Percentiles rank a stretch among this genome's conserved stretches.
phyloP scores from a whole-genome alignment of 2,797 vertebrate species.

The Harpagifer antarcticus region DNA sequence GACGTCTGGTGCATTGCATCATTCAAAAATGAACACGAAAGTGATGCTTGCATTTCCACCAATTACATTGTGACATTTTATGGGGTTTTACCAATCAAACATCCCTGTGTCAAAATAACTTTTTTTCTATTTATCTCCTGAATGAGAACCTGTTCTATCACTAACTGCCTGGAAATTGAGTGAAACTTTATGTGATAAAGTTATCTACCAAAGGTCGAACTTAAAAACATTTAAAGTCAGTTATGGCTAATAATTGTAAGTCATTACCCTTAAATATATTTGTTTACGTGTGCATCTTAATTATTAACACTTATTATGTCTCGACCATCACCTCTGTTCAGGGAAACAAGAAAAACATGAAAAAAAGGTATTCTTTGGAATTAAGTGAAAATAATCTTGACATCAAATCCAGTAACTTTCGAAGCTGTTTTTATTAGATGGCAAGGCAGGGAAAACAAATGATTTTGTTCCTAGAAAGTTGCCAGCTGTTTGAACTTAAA shows the following conservation, averaged over 20 bases:
- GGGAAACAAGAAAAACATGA: not conserved
- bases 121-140: not conserved
- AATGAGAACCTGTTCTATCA: slow-evolving; percentile 1
- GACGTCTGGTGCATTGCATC: slow-evolving; percentile 72
- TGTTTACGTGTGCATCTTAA: not conserved
- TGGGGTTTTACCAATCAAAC: slow-evolving; percentile 64
- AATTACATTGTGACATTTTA: slow-evolving; percentile 37
- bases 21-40: slow-evolving; percentile 79
- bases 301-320: not conserved
- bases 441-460: too few relatives aligned
- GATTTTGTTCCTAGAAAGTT: slow-evolving; percentile 2
- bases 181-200: not conserved
- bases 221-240: not conserved
- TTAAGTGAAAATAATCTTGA: not conserved
- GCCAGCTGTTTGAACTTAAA: slow-evolving; percentile 80
- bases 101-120: slow-evolving; percentile 32
- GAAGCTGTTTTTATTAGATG: not conserved
- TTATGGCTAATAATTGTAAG: not conserved
- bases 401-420: not conserved
- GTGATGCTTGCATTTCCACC: slow-evolving; percentile 46
- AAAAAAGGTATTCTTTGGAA: not conserved
- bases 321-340: not conserved
- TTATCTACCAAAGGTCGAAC: not conserved
- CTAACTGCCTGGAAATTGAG: not conserved
- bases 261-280: not conserved